Conservation (phyloP, 1,140 invertebrate genomes). For the Lordiphosa stackelbergi region DNA sequence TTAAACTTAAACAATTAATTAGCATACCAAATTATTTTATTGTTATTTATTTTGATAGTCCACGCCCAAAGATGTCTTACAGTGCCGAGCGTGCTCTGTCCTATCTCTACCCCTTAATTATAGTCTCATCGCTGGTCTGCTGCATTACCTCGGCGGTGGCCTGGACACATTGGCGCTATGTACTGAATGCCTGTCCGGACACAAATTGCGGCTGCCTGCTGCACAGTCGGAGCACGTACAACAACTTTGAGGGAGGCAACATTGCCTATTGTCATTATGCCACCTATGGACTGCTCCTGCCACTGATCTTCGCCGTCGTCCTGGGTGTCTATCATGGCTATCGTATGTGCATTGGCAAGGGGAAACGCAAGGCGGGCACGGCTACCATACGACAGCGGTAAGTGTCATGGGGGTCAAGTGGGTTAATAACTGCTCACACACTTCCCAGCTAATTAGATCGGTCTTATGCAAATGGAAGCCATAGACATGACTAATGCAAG, state of each 20-base stretch:
- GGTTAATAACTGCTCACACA: conserved; percentile 54
- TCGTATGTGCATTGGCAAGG: conserved; percentile 81
- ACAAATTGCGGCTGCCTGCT: conserved; percentile 83
- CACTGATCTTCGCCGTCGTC: conserved; percentile 79
- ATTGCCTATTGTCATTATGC: conserved; percentile 82
- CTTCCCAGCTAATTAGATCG: conserved; percentile 36
- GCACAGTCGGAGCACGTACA: conserved; percentile 80
- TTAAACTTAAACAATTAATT: conserved; percentile 18
- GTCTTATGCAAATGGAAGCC: conserved; percentile 54
- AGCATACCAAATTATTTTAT: conserved; percentile 1
- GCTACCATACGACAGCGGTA: conserved; percentile 80
- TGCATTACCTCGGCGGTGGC: conserved; percentile 80
- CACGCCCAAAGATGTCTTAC: conserved; percentile 58
- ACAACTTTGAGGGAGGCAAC: conserved; percentile 82
- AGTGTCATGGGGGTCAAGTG: conserved; percentile 60
- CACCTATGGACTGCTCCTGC: conserved; percentile 80
- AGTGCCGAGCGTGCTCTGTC: conserved; percentile 79
- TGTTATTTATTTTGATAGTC: conserved; percentile 13
- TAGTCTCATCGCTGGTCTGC: conserved; percentile 78
- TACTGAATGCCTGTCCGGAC: conserved; percentile 82
- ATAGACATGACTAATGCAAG: conserved; percentile 13
- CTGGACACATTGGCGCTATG: conserved; percentile 83
- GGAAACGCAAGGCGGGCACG: conserved; percentile 78
- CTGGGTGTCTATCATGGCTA: conserved; percentile 83
- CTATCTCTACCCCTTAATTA: conserved; percentile 78